Conservation (phyloP, 2,113 vertebrate genomes). For the Pogonocichla stellata region DNA sequence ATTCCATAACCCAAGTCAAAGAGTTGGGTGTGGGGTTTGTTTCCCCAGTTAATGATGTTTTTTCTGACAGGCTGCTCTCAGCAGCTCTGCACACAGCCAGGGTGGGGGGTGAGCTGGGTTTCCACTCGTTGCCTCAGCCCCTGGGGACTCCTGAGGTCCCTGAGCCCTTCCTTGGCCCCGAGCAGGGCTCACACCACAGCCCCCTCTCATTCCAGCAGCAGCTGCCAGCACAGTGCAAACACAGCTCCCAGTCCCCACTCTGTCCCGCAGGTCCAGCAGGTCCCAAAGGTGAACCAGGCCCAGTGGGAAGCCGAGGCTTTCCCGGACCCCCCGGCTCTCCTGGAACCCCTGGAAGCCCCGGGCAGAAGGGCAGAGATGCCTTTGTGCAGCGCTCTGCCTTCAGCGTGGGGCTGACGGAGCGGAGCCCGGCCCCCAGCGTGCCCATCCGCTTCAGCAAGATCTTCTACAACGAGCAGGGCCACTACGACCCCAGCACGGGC, state of each 20-base stretch:
- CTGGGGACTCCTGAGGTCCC: background rate
- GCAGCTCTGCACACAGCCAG: accelerated
- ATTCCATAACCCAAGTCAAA: background rate
- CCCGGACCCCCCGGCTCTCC: conserved; percentile 32
- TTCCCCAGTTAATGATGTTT: background rate
- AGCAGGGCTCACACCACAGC: background rate
- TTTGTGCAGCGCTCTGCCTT: conserved; percentile 80
- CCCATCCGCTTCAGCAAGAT: conserved; percentile 84
- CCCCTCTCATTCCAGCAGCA: accelerated
- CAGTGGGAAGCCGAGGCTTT: conserved; percentile 56
- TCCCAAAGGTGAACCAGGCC: conserved; percentile 71
- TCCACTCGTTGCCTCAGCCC: background rate
- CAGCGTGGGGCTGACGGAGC: conserved; percentile 75
- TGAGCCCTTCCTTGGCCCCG: background rate
- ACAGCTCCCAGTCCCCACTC: background rate
- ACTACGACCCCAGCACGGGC: conserved; percentile 79
- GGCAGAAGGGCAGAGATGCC: conserved; percentile 73
- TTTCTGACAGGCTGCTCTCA: background rate
- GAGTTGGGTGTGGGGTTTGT: background rate
- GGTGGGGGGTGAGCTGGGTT: background rate
- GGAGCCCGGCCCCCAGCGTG: conserved; percentile 61
- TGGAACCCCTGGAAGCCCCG: conserved; percentile 72
- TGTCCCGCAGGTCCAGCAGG: conserved; percentile 71
- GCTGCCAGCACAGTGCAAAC: background rate
- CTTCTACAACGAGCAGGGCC: conserved; percentile 82